Evolutionary conservation across 2,888 invertebrate genomes (phyloP).

Genomic region (Dioctria linearis): DNA sequence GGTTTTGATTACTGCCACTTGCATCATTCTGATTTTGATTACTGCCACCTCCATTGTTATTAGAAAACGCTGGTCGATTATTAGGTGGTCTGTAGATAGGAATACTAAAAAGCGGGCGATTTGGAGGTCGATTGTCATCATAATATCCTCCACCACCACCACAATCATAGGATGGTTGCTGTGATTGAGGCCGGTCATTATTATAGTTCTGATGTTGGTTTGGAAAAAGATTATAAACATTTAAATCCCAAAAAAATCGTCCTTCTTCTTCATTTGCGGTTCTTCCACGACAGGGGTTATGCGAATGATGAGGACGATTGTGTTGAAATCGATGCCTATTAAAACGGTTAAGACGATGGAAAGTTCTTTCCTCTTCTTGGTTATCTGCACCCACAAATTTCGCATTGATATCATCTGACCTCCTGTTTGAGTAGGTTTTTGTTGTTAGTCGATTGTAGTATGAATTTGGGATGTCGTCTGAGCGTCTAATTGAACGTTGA

Average conservation of each 20-base stretch:
- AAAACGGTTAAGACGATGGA: background rate
- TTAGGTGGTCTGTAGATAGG: slow-evolving; percentile 22
- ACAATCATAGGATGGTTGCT: slow-evolving; percentile 26
- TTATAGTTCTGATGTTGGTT: background rate
- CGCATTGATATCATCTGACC: slow-evolving; percentile 1
- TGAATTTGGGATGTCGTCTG: background rate
- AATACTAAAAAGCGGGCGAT: slow-evolving; percentile 27
- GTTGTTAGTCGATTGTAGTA: slow-evolving; percentile 8
- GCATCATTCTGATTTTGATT: background rate
- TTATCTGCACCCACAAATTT: slow-evolving; percentile 22
- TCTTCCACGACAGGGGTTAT: slow-evolving; percentile 59
- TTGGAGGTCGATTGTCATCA: background rate
- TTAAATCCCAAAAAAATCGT: slow-evolving; percentile 68
- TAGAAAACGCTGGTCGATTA: background rate
- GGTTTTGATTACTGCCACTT: background rate
- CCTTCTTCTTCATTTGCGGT: slow-evolving; percentile 63
- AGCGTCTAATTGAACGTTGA: background rate
- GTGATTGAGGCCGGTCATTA: slow-evolving; percentile 13
- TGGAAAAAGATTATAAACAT: slow-evolving; percentile 67
- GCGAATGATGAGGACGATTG: slow-evolving; percentile 62
- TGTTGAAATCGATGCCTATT: background rate
- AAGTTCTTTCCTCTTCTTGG: slow-evolving; percentile 26
- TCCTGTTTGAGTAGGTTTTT: slow-evolving; percentile 11
- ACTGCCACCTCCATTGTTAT: background rate
- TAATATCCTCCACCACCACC: background rate